phyloP scores from a whole-genome alignment of 2,113 vertebrate genomes.

The Ranitomeya imitator region DNA sequence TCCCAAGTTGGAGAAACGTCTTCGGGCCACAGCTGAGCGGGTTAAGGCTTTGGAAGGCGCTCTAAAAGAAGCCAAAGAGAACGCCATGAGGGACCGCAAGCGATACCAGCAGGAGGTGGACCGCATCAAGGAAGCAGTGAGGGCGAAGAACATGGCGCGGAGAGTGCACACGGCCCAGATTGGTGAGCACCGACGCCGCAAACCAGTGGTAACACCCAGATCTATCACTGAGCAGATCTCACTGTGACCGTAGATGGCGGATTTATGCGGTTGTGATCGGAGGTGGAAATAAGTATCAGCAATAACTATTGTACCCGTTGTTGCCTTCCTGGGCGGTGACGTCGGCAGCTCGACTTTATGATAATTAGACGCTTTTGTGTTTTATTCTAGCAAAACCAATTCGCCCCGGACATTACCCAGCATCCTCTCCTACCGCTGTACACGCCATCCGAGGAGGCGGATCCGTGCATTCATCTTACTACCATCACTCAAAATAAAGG shows the following conservation, averaged over 20 bases:
- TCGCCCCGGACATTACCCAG: constrained; percentile 86
- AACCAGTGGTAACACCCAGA: neutral
- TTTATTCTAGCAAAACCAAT: constrained; percentile 84
- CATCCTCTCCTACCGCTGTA: constrained; percentile 80
- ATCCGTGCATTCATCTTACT: constrained; percentile 77
- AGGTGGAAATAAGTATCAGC: too few species aligned
- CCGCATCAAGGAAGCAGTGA: constrained; percentile 91
- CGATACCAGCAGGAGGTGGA: constrained; percentile 96
- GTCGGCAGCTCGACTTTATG: neutral
- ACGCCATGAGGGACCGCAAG: constrained; percentile 88
- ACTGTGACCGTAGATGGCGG: too few species aligned
- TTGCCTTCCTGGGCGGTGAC: neutral
- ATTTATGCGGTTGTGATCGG: too few species aligned
- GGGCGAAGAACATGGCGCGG: constrained; percentile 90
- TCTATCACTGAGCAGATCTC: too few species aligned
- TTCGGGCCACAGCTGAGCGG: constrained; percentile 85
- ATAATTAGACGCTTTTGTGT: constrained; percentile 15
- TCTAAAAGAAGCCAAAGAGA: constrained; percentile 92
- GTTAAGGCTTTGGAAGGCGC: constrained; percentile 90
- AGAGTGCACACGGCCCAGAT: constrained; percentile 88
- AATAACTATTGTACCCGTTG: too few species aligned
- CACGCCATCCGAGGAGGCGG: constrained; percentile 76
- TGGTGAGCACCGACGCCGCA: constrained; percentile 69
- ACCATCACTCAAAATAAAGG: constrained; percentile 70
- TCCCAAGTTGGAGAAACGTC: constrained; percentile 92